Conservation (phyloP, 2,888 invertebrate genomes). For the Drosophila meridionalis region DNA sequence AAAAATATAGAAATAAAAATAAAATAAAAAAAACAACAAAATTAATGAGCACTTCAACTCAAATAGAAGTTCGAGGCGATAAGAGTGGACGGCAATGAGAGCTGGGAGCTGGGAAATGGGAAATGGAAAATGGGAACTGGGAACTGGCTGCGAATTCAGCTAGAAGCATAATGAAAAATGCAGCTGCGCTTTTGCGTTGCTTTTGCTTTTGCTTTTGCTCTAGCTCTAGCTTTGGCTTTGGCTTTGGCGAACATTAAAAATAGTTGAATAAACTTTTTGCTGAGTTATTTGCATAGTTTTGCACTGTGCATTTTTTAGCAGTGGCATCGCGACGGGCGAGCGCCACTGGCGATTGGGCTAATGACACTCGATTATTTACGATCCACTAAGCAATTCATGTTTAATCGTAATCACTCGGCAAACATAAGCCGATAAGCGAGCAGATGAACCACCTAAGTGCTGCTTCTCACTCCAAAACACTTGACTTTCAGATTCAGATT, state of each 20-base stretch:
- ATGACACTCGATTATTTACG: slow-evolving; percentile 70
- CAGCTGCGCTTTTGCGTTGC: slow-evolving; percentile 63
- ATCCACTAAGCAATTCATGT: slow-evolving; percentile 70
- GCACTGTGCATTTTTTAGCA: slow-evolving; percentile 41
- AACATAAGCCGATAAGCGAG: slow-evolving; percentile 63
- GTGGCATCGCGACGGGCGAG: slow-evolving; percentile 10
- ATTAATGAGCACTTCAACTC: slow-evolving; percentile 61
- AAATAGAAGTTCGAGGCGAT: slow-evolving; percentile 38
- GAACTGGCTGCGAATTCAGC: slow-evolving; percentile 47
- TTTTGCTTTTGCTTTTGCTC: slow-evolving; percentile 62
- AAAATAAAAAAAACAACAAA: slow-evolving; percentile 46
- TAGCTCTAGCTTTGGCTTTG: slow-evolving; percentile 60
- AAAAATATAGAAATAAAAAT: slow-evolving; percentile 28
- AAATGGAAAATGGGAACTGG: not conserved
- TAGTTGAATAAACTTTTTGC: slow-evolving; percentile 67
- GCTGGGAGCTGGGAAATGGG: slow-evolving; percentile 3
- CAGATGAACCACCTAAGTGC: slow-evolving; percentile 52
- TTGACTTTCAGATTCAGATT: slow-evolving; percentile 28
- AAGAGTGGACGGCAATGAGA: slow-evolving; percentile 23
- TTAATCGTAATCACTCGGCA: slow-evolving; percentile 65
- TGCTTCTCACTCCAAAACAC: slow-evolving; percentile 6
- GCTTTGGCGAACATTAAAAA: slow-evolving; percentile 59
- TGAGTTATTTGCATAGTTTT: slow-evolving; percentile 70
- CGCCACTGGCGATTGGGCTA: slow-evolving; percentile 55
- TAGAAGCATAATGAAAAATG: slow-evolving; percentile 68